A percentile compares a stretch with the other conserved stretches of the same genome.
phyloP scores from a whole-genome alignment of 2,113 vertebrate genomes.

The Notechis scutatus region DNA sequence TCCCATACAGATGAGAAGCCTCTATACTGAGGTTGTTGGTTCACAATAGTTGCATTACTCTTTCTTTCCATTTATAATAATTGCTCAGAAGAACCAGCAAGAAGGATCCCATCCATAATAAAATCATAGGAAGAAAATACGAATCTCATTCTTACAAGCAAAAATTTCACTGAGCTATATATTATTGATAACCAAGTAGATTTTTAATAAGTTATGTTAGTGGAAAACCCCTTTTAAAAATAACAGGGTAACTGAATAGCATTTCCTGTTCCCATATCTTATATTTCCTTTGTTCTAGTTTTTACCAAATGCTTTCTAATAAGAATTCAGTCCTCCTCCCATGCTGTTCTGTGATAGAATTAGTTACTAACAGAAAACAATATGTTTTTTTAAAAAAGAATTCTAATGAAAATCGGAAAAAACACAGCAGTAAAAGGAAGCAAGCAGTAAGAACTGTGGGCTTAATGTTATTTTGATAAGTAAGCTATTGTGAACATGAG shows the following conservation, averaged over 20 bases:
- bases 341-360: not conserved
- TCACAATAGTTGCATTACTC: not conserved
- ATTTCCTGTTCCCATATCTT: not conserved
- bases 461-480: conserved; percentile 15
- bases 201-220: not conserved
- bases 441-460: not conserved
- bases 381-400: not conserved
- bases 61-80: no score
- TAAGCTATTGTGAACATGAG: not conserved
- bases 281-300: no score
- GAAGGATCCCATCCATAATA: not conserved
- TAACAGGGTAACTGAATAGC: not conserved
- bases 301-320: not conserved
- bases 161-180: not conserved
- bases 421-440: not conserved
- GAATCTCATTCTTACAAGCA: not conserved
- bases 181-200: not conserved
- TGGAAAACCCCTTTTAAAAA: not conserved
- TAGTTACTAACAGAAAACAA: not conserved
- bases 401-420: not conserved
- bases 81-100: not conserved
- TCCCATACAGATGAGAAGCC: not conserved
- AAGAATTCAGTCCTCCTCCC: not conserved
- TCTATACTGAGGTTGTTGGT: not conserved
- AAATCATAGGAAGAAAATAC: not conserved